Evolutionary conservation across 2,113 vertebrate species (phyloP).

Genomic region (Seriola rivoliana): DNA sequence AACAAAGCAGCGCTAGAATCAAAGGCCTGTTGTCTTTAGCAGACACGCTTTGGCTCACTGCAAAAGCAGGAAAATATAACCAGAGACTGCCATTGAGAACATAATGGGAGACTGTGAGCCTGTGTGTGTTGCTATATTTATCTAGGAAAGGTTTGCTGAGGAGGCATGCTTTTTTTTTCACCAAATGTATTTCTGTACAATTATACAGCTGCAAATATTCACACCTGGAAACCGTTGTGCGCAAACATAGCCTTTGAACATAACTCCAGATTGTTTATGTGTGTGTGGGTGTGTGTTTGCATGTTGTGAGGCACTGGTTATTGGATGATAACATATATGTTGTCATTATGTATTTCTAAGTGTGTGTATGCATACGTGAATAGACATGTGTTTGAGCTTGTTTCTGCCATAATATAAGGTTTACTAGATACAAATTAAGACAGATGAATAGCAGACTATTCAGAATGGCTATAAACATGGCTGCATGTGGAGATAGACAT

Average conservation of each 20-base stretch:
- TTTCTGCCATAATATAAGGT: background rate
- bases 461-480: background rate
- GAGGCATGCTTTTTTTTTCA: slow-evolving; percentile 12
- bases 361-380: background rate
- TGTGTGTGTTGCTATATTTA: slow-evolving; percentile 57
- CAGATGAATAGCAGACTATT: background rate
- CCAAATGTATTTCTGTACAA: slow-evolving; percentile 2
- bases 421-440: background rate
- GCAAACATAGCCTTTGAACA: background rate
- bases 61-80: slow-evolving; percentile 48
- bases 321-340: background rate
- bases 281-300: background rate
- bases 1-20: slow-evolving; percentile 34
- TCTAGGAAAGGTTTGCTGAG: slow-evolving; percentile 53
- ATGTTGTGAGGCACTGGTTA: background rate
- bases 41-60: slow-evolving; percentile 21
- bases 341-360: background rate
- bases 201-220: slow-evolving; percentile 32
- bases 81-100: slow-evolving; percentile 36
- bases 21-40: slow-evolving; percentile 32
- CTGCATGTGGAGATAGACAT: background rate
- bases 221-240: slow-evolving; percentile 33
- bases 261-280: background rate
- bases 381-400: background rate
- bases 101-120: slow-evolving; percentile 22